A percentile compares a stretch with the other conserved stretches of the same genome.
Conservation (phyloP, 2,797 vertebrate genomes). For the Odontamblyopus rebecca region DNA sequence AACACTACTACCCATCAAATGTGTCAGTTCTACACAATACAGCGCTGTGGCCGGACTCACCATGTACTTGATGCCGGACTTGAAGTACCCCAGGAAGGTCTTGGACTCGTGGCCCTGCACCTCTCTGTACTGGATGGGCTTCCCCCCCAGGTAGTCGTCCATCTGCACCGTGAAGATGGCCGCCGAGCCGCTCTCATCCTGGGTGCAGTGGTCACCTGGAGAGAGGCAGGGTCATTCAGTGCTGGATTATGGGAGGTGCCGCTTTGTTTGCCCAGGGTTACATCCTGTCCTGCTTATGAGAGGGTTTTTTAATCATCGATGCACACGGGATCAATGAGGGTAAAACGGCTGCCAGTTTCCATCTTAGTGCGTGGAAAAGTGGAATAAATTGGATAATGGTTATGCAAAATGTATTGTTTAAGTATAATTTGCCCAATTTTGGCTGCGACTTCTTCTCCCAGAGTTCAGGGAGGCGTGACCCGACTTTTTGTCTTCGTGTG, state of each 20-base stretch:
- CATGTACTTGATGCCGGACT: constrained; percentile 95
- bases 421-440: no score
- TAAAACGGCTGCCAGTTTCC: background rate
- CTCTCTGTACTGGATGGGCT: constrained; percentile 93
- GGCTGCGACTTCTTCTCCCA: no score
- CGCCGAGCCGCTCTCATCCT: constrained; percentile 94
- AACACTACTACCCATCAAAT: no score
- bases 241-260: constrained; percentile 6
- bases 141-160: constrained; percentile 92
- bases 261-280: constrained; percentile 23
- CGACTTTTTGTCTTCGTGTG: no score
- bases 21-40: no score
- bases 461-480: no score
- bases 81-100: constrained; percentile 95
- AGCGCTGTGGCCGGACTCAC: constrained; percentile 54
- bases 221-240: background rate
- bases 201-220: constrained; percentile 87
- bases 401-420: no score
- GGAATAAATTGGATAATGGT: no score
- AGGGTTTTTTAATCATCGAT: constrained; percentile 44
- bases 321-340: constrained; percentile 23
- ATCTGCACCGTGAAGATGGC: constrained; percentile 97
- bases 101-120: constrained; percentile 91
- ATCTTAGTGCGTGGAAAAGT: background rate
- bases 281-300: constrained; percentile 36